Evolutionary conservation across 1,140 invertebrate genomes (phyloP), one percentile per base, ranked within the genome.

Genomic region (Cherax destructor): DNA sequence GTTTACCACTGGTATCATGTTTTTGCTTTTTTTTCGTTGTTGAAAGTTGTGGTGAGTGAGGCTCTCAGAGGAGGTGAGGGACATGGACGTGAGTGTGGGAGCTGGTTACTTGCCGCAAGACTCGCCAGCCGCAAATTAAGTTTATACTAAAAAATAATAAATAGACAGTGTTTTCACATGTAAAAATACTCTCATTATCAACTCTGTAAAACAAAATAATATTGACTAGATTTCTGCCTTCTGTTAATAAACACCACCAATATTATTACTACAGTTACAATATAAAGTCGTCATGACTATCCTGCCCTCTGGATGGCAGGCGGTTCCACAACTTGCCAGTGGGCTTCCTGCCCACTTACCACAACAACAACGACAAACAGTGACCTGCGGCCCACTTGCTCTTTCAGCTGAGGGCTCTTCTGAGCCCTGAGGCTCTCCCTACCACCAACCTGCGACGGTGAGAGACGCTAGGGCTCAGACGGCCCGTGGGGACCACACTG

Each of bases 191-290:
- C 80, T 83, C 69, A 89, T 89, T 83, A 83, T 89, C 79, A 89
- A 89, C 87, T 89, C 87, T 89, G 79, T 83, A 89, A 89, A 89
- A 89, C 87, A 89, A 89, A 89, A 89, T 89, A 89, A 89, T 89
- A 89, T 89, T 83, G 79, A 89, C 80, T 83, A 83, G 76, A 89
- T 81, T 83, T 89, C 87, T 83, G 80, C 79, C 87, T 83, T 89
- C 87, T 83, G 80, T 83, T 89, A 89, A 72, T 83, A 89, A 89
- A 89, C 79, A 83, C 80, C 65, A 89, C 78, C 80, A 83, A 89
- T 83, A 83, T 83, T 89, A 83, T 89, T 89, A 76, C 87, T 83
- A 89, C 65, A 89, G 72, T 89, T 89, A 89, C 80, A 81, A 72
- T 89, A 89, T 83, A 89, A 89, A 83, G 79, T 83, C 78, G 50